Conservation (phyloP, 2,888 invertebrate genomes). For the Falcaria lacertinaria region DNA sequence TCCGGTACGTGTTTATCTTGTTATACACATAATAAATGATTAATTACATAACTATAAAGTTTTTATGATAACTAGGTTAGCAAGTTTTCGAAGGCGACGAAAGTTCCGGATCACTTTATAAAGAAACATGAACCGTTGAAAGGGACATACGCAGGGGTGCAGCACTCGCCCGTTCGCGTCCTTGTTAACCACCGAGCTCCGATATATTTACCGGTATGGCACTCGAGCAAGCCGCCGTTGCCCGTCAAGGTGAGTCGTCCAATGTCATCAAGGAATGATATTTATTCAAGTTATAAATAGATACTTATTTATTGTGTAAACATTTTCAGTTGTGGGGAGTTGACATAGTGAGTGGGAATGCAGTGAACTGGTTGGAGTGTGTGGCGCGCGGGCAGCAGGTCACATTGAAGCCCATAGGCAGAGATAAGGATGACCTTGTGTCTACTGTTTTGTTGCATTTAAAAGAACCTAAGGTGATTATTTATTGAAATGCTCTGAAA, state of each 20-base stretch:
- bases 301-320: slow-evolving; percentile 17
- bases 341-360: slow-evolving; percentile 71
- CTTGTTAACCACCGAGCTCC: slow-evolving; percentile 79
- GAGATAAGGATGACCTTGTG: slow-evolving; percentile 64
- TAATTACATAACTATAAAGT: slow-evolving; percentile 58
- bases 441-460: slow-evolving; percentile 69
- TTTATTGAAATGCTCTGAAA: slow-evolving; percentile 1
- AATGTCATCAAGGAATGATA: slow-evolving; percentile 13
- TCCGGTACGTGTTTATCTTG: slow-evolving; percentile 68
- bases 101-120: slow-evolving; percentile 80
- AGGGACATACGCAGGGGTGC: slow-evolving; percentile 73
- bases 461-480: slow-evolving; percentile 53
- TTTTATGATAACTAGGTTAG: slow-evolving; percentile 68
- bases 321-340: slow-evolving; percentile 70
- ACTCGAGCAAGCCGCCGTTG: slow-evolving; percentile 68
- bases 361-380: slow-evolving; percentile 80
- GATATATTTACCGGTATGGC: slow-evolving; percentile 75
- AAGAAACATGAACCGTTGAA: slow-evolving; percentile 68
- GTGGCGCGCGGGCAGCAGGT: slow-evolving; percentile 71
- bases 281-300: slow-evolving; percentile 14
- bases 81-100: slow-evolving; percentile 80
- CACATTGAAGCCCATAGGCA: slow-evolving; percentile 67
- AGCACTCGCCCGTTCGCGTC: slow-evolving; percentile 71
- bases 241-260: slow-evolving; percentile 67
- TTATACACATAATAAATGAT: slow-evolving; percentile 19